These are phyloP conservation scores for Melikaiella ostensackeni DNA, from an alignment of 2,888 invertebrate genomes.

Conservation along the genomic window DNA sequence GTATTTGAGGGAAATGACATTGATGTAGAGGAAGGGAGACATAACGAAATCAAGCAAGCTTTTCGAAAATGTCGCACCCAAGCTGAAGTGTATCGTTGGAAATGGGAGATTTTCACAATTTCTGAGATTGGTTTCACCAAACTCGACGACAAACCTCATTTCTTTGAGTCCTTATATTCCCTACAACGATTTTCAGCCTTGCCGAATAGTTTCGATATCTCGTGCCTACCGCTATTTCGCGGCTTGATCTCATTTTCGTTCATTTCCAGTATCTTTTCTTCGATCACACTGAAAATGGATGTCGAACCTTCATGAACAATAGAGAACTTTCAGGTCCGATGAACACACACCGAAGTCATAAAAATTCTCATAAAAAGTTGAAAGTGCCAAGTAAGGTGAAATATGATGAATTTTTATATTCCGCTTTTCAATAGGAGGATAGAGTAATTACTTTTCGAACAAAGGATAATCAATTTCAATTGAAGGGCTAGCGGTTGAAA, in stretches of 20 bases:
- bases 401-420: not conserved
- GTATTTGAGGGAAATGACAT: constrained; percentile 36
- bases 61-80: constrained; percentile 12
- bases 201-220: constrained; percentile 19
- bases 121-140: constrained; percentile 53
- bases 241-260: constrained; percentile 17
- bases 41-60: constrained; percentile 3
- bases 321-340: not conserved
- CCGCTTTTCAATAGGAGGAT: not conserved
- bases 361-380: constrained; percentile 6
- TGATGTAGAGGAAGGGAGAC: constrained; percentile 39
- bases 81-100: constrained; percentile 19
- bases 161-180: constrained; percentile 21
- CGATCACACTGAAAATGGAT: constrained; percentile 1
- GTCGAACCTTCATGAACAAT: not conserved
- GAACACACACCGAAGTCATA: not conserved
- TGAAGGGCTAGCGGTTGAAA: no score
- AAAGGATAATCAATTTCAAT: not conserved
- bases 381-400: not conserved
- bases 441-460: not conserved
- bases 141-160: constrained; percentile 49
- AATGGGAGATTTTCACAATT: constrained; percentile 52
- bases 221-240: constrained; percentile 18
- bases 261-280: not conserved
- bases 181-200: constrained; percentile 23